Base-by-base conservation (phyloP, 2,113 vertebrate genomes). In the Corythaeola cristata region DNA sequence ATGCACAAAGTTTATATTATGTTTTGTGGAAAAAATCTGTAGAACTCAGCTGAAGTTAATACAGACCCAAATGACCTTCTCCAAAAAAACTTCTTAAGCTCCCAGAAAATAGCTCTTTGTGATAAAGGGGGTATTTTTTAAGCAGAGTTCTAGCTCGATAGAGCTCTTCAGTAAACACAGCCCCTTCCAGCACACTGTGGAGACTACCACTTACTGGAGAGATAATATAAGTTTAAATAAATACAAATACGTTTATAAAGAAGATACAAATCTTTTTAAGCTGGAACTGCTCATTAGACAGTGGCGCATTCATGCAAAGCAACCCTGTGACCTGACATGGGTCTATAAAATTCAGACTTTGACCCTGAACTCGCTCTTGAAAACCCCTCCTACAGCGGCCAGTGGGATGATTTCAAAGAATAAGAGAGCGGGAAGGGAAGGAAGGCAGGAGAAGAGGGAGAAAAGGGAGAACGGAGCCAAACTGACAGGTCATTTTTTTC, bases 271-370 rank as follows among this genome's bases (percentile, higher is more conserved):
- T 77, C 9, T 88, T 82, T 64, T 49, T 35, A 81, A 74, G 69
- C 35, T 75, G 83, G 83, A 76, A 76, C 27, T 85, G 73, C 81
- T 95, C 39, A 45, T 62, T 26, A 82, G 67, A 95, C 26, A 90
- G 69, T 41, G 41, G 37, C 4, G 44, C 47, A 53, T 69, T 76
- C 35, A 52, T 28, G 33, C n/a, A 87, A 78, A 88, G 62, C 32
- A 88, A 81, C 44, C 27, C 84, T 60, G 14, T 93, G 77, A 44
- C 64, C 59, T 52, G 23, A 63, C 33, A 20, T 4, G 20, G 39
- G 39, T 74, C 72, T 88, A 27, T 39, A 85, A 94, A 93, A 94
- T 62, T 32, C 75, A 83, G 82, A 88, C 68, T 64, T 94, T 96
- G 94, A 96, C 60, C 71, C 76, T 74, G 23, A 91, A 68, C 35